These are phyloP conservation scores for Phyllotreta cruciferae DNA, from an alignment of 2,888 invertebrate genomes.

Conservation along the genomic window DNA sequence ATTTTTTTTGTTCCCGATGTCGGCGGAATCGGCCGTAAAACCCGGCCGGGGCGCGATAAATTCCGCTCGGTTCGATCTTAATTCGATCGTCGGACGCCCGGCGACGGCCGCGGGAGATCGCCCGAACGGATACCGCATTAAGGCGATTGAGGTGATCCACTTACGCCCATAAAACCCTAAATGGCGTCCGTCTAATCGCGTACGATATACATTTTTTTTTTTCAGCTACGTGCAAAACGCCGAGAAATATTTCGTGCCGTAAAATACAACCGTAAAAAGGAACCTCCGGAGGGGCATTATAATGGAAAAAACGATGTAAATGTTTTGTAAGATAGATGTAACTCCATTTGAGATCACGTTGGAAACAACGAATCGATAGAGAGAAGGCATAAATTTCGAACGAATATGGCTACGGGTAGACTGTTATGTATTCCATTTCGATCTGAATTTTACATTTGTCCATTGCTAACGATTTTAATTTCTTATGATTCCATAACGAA, in stretches of 20 bases:
- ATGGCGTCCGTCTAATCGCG: constrained; percentile 24
- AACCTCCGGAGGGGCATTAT: constrained; percentile 41
- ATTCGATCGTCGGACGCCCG: constrained; percentile 24
- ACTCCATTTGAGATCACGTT: constrained; percentile 44
- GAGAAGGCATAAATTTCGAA: constrained; percentile 39
- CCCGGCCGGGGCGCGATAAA: neutral
- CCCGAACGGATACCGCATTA: constrained; percentile 27
- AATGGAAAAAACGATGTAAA: constrained; percentile 45
- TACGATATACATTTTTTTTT: constrained; percentile 32
- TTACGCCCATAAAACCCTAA: constrained; percentile 37
- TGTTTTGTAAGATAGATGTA: constrained; percentile 48
- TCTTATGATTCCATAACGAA: constrained; percentile 17
- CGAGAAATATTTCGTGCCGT: constrained; percentile 41
- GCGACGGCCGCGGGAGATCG: constrained; percentile 24
- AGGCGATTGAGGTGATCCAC: constrained; percentile 33
- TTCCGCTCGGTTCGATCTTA: constrained; percentile 5
- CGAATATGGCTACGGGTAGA: constrained; percentile 41
- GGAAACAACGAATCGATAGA: constrained; percentile 33
- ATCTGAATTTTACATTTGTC: constrained; percentile 44
- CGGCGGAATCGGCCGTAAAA: too few relatives aligned
- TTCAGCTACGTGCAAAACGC: constrained; percentile 35
- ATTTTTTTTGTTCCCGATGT: too few relatives aligned
- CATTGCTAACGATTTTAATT: constrained; percentile 40
- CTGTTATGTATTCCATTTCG: constrained; percentile 39
- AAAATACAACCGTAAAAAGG: constrained; percentile 37